Base-by-base conservation (phyloP, 2,888 invertebrate genomes). In the Diarsia brunnea region DNA sequence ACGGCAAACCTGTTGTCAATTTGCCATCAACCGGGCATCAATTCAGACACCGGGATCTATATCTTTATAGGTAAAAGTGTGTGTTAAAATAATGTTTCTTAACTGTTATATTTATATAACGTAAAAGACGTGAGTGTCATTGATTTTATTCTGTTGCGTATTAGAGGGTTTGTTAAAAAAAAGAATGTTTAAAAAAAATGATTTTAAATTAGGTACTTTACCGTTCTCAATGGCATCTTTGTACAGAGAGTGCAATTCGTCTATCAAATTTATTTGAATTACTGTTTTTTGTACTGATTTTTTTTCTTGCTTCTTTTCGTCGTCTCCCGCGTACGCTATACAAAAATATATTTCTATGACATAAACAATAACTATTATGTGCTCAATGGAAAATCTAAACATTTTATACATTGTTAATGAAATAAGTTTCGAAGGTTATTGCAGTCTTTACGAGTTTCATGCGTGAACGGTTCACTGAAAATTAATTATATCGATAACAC, bases 401-500 rank as follows among this genome's bases (percentile, higher is more conserved):
- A 21, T 24, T 47, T 12, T 27, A 38, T 45, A 5, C 79, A 75
- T 79, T 12, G 21, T 77, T 47, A n/a, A n/a, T 65, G 72, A 27
- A 65, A 78, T 75, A 78, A 66, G 79, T 78, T 86, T 58, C 31
- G 79, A 79, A 68, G 53, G 65, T 51, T 45, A 71, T 69, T 72
- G n/a, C 49, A 85, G 14, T 58, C 0, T 58, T 89, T 88, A 82
- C 75, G 78, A 70, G 74, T 49, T 81, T 79, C 49, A 77, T 86
- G 85, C 55, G n/a, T 93, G 91, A 92, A 90, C 75, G 93, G 92
- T 86, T 85, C 82, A 74, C 19, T 91, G 90, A 82, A 90, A 90
- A 90, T 91, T 91, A 92, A 93, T 94, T 90, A 79, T 67, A 79
- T 67, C 38, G 81, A 86, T 87, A 82, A 87, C 69, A 64, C 63